Evolutionary conservation across 2,888 invertebrate genomes (phyloP), one percentile per base, ranked within the genome.

Genomic region (Taenaris catops): DNA sequence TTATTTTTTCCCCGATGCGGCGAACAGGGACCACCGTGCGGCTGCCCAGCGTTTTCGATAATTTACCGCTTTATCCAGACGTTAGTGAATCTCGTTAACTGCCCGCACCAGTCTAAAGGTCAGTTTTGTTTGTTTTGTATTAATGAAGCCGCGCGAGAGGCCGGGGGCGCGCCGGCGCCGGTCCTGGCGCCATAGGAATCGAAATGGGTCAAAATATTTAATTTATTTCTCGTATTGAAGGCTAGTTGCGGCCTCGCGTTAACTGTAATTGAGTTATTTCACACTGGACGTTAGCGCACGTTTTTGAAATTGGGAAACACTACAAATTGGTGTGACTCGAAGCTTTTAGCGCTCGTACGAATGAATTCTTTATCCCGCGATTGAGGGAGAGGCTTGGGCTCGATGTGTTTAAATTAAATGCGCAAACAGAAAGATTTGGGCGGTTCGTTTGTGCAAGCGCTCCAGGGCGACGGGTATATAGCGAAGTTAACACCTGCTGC

Each of bases 101-200:
- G 70, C 68, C 63, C 67, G 70, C 63, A 71, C 63, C 73, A 72
- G 78, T 67, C 78, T 74, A 73, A 73, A 76, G 83, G 80, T 81
- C 79, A 79, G 55, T 86, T 73, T 80, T 86, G 81, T 86, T 86
- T 86, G 83, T 84, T 84, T 86, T 86, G 71, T 81, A 79, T 67
- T 78, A 81, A 79, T 73, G 81, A 79, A 66, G 68, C 68, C 68
- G 71, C 69, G 76, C 63, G 74, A 72, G 72, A 63, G 71, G 67
- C 75, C 73, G 73, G 74, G 80, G 75, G 78, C 80, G 63, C 74
- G 81, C 73, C 64, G 83, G 81, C 81, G 80, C 78, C 75, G 62
- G 58, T 50, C 58, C 63, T 73, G 80, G 81, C 83, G 80, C 83
- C 80, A 74, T 62, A 59, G 61, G 53, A 58, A 63, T 61, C 71